Percentiles rank a stretch among this genome's conserved stretches.
phyloP scores from a whole-genome alignment of 2,113 vertebrate species.

The Dromiciops gliroides region DNA sequence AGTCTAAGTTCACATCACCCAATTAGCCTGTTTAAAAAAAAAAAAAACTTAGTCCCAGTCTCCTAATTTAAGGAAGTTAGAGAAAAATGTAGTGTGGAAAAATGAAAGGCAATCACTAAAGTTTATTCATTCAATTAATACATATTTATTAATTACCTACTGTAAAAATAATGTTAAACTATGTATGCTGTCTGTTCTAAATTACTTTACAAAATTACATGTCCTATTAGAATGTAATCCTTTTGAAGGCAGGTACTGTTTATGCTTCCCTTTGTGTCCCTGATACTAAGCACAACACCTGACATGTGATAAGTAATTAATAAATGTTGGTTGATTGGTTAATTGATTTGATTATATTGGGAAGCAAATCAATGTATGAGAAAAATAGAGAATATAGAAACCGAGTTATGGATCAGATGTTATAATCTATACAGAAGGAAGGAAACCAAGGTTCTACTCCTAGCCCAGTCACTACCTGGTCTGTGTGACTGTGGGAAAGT shows the following conservation, averaged over 20 bases:
- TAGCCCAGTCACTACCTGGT: too few species aligned
- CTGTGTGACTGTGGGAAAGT: not conserved
- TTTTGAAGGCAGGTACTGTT: not conserved
- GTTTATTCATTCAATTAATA: not conserved
- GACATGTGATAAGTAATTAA: not conserved
- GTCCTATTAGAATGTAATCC: not conserved
- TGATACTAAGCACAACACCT: not conserved
- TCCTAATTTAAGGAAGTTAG: not conserved
- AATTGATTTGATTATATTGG: not conserved
- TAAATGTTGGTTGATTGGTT: not conserved
- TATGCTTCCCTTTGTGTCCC: not conserved
- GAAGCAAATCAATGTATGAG: not conserved
- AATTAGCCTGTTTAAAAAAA: not conserved
- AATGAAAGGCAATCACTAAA: not conserved
- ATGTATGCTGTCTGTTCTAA: not conserved
- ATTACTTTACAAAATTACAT: not conserved
- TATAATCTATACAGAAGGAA: not conserved
- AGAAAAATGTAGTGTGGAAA: not conserved
- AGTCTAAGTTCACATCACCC: not conserved
- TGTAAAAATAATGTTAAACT: not conserved
- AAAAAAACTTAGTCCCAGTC: not conserved
- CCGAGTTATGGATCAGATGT: not conserved
- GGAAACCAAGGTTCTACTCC: not conserved
- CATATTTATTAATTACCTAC: not conserved
- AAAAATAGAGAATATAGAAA: not conserved